These are phyloP conservation scores for Acleris laterana DNA, from an alignment of 2,888 invertebrate species.

Conservation along the genomic window DNA sequence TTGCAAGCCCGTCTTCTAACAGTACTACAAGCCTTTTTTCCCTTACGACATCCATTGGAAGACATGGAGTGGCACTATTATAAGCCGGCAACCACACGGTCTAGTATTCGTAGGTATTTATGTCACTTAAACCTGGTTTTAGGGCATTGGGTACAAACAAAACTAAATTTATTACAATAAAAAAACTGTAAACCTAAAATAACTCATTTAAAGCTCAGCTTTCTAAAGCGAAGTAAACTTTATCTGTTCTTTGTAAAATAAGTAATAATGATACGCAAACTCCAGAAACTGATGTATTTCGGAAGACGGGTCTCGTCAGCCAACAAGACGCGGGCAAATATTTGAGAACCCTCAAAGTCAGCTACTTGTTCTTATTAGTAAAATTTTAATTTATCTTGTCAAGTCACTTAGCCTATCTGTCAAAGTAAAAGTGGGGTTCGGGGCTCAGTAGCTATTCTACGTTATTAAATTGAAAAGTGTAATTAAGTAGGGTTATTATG, in stretches of 20 bases:
- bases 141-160: too few species aligned
- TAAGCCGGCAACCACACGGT: too few species aligned
- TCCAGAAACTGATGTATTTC: slow-evolving; percentile 3
- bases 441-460: neutral
- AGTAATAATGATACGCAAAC: slow-evolving; percentile 5
- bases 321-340: slow-evolving; percentile 31
- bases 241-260: slow-evolving; percentile 3
- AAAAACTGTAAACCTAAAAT: too few species aligned
- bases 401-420: slow-evolving; percentile 12
- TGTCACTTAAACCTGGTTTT: too few species aligned
- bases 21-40: too few species aligned
- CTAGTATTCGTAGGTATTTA: too few species aligned
- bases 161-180: too few species aligned
- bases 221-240: neutral
- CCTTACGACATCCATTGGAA: too few species aligned
- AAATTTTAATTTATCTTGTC: slow-evolving; percentile 40
- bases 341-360: slow-evolving; percentile 32
- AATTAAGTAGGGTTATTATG: slow-evolving; percentile 7
- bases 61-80: too few species aligned
- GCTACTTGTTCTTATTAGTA: slow-evolving; percentile 33
- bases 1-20: too few species aligned
- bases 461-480: slow-evolving; percentile 5
- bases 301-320: neutral
- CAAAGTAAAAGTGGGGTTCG: slow-evolving; percentile 5
- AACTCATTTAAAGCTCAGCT: too few species aligned